Conservation (phyloP, 2,113 vertebrate genomes). For the Burhinus oedicnemus region DNA sequence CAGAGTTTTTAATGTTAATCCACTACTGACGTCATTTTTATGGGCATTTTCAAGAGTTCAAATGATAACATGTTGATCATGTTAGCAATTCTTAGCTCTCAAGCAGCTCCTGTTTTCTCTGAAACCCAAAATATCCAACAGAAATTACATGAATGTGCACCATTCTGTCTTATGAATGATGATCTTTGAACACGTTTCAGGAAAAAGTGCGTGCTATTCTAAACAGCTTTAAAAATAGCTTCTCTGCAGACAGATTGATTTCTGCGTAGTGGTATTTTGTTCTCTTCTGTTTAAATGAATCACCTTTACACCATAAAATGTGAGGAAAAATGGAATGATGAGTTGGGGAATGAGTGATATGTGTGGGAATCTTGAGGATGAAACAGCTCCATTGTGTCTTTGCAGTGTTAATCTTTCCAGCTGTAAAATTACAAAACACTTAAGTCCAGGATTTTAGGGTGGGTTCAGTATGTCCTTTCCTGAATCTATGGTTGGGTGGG, state of each 20-base stretch:
- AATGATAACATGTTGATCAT: not conserved
- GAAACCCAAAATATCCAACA: not conserved
- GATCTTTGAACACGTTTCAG: conserved; percentile 47
- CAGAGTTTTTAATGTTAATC: not conserved
- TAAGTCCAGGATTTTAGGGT: conserved; percentile 10
- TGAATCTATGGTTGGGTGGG: not conserved
- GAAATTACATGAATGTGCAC: not conserved
- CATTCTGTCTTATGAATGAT: not conserved
- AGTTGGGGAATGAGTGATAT: conserved; percentile 7
- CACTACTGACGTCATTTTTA: not conserved
- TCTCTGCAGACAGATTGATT: conserved; percentile 44
- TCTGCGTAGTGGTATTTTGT: not conserved
- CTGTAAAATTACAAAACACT: not conserved
- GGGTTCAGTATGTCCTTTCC: conserved; percentile 38
- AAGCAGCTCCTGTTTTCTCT: not conserved
- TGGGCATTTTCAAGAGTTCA: not conserved
- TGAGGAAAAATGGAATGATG: not conserved
- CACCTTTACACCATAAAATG: not conserved
- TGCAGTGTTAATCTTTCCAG: conserved; percentile 57
- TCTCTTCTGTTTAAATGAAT: conserved; percentile 20
- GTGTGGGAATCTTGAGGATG: not conserved
- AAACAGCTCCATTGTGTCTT: conserved; percentile 2
- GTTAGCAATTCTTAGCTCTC: not conserved
- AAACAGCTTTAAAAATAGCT: conserved; percentile 52
- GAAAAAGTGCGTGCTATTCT: conserved; percentile 44